Evolutionary conservation across 2,888 invertebrate species (phyloP).

Genomic region (Ditula angustiorana): DNA sequence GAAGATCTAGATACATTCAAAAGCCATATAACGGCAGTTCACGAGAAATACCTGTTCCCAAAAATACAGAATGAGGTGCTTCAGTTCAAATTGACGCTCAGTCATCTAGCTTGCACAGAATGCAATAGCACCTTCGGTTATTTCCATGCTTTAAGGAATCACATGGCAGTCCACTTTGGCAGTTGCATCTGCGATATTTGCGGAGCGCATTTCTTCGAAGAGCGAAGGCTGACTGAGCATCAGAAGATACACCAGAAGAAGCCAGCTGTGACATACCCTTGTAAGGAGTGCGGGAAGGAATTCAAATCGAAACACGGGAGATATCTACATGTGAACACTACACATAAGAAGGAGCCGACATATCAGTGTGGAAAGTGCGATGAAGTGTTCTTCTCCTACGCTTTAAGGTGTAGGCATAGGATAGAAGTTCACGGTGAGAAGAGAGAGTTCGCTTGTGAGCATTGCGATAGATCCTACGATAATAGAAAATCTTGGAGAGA

Average conservation of each 20-base stretch:
- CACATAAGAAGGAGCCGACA: constrained; percentile 54
- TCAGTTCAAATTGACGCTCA: constrained; percentile 62
- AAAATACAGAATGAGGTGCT: constrained; percentile 61
- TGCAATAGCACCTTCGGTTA: constrained; percentile 59
- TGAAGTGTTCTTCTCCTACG: constrained; percentile 50
- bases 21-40: constrained; percentile 57
- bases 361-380: constrained; percentile 57
- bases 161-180: constrained; percentile 76
- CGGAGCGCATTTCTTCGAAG: constrained; percentile 78
- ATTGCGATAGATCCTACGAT: constrained; percentile 60
- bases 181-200: constrained; percentile 74
- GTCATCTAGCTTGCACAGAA: constrained; percentile 58
- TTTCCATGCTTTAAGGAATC: constrained; percentile 72
- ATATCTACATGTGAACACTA: constrained; percentile 50
- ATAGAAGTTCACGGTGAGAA: constrained; percentile 57
- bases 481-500: constrained; percentile 56
- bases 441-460: constrained; percentile 55
- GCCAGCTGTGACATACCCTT: constrained; percentile 63
- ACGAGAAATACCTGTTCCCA: constrained; percentile 53
- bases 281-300: constrained; percentile 62
- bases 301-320: constrained; percentile 55
- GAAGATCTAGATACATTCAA: constrained; percentile 60
- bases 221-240: constrained; percentile 74
- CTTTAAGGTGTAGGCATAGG: constrained; percentile 52
- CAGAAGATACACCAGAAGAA: constrained; percentile 68